phyloP scores from a whole-genome alignment of 2,888 invertebrate species.

The Polydrusus pterygomalis region DNA sequence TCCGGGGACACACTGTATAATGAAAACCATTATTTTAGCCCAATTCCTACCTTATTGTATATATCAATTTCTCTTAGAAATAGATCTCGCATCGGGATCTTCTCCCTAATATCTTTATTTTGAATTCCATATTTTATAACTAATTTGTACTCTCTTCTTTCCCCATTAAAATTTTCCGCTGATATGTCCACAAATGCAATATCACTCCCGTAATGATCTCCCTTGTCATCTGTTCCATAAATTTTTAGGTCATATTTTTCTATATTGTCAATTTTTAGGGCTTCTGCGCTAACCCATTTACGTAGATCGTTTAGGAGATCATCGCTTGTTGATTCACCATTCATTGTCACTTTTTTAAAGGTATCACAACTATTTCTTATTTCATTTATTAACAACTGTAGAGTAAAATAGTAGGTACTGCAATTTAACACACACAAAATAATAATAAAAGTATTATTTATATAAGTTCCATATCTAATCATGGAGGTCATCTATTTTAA shows the following conservation, averaged over 20 bases:
- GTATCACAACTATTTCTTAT: no score
- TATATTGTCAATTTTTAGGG: slow-evolving; percentile 49
- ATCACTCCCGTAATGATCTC: slow-evolving; percentile 52
- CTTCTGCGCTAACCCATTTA: slow-evolving; percentile 52
- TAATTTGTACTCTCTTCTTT: slow-evolving; percentile 47
- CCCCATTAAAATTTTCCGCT: slow-evolving; percentile 47
- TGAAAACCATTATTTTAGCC: no score
- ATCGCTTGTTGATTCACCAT: slow-evolving; percentile 24
- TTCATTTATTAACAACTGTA: no score
- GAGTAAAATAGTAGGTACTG: no score
- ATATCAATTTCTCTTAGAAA: slow-evolving; percentile 49
- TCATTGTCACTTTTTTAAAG: no score
- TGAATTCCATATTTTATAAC: slow-evolving; percentile 49
- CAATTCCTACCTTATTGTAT: slow-evolving; percentile 42
- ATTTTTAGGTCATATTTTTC: slow-evolving; percentile 53
- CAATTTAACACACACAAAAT: no score
- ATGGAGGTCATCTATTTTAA: no score
- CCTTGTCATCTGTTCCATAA: slow-evolving; percentile 49
- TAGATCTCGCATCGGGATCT: slow-evolving; percentile 38
- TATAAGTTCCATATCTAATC: no score
- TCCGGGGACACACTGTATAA: no score
- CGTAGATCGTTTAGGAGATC: slow-evolving; percentile 41
- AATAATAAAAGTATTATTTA: no score
- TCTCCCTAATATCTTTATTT: slow-evolving; percentile 25
- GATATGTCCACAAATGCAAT: slow-evolving; percentile 52